Percentiles rank a stretch among this genome's conserved stretches.
Evolutionary conservation across 2,113 vertebrate genomes (phyloP).

Genomic region (Cephalopterus ornatus): DNA sequence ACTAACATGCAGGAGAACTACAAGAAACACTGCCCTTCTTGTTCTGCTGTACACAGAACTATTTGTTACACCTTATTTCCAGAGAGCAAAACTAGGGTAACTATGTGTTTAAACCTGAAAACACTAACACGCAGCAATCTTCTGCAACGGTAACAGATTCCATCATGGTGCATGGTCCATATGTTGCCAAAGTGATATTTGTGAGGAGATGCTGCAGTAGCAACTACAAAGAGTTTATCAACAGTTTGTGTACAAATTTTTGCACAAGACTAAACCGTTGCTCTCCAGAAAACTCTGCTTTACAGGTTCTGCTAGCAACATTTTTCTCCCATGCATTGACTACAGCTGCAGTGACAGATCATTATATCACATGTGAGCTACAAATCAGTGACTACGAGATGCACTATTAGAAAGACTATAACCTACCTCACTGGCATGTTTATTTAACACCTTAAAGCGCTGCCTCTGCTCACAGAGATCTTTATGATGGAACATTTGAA

Average conservation of each 20-base stretch:
- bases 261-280: background rate
- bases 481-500: background rate
- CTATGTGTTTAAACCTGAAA: background rate
- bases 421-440: background rate
- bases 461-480: background rate
- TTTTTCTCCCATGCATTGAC: background rate
- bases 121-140: background rate
- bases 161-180: background rate
- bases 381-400: background rate
- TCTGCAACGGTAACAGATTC: background rate
- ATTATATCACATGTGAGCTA: background rate
- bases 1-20: background rate
- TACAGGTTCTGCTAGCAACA: background rate
- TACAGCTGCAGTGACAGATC: background rate
- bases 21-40: background rate
- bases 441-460: background rate
- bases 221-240: background rate
- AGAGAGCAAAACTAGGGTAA: background rate
- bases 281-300: background rate
- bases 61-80: background rate
- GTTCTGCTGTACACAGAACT: background rate
- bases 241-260: background rate
- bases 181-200: background rate
- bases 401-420: background rate
- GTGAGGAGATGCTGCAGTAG: background rate